These are phyloP conservation scores for Campoletis raptor DNA, from an alignment of 2,888 invertebrate species.

Conservation along the genomic window DNA sequence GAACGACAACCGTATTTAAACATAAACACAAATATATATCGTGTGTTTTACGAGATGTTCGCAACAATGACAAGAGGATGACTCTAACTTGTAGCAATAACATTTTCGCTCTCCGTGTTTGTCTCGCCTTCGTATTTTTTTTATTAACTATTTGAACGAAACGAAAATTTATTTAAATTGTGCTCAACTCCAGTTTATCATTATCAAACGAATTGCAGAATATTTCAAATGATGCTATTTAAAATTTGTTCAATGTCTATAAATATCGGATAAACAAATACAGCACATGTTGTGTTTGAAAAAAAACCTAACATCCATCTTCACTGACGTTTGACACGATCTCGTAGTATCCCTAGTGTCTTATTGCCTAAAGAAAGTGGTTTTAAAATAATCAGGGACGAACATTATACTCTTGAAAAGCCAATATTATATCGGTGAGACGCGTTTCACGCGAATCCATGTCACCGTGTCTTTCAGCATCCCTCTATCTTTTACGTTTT, in stretches of 20 bases:
- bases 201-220: not conserved
- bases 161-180: not conserved
- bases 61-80: conserved; percentile 61
- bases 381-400: conserved; percentile 25
- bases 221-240: not conserved
- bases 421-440: conserved; percentile 39
- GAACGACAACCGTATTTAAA: conserved; percentile 1
- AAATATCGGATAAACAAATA: not conserved
- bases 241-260: not conserved
- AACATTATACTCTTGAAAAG: conserved; percentile 59
- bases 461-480: conserved; percentile 48
- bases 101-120: conserved; percentile 34
- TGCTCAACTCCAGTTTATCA: not conserved
- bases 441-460: conserved; percentile 44
- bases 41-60: conserved; percentile 47
- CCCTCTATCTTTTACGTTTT: conserved; percentile 30
- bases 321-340: conserved; percentile 46
- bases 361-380: conserved; percentile 17
- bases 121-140: conserved; percentile 32
- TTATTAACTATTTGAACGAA: conserved; percentile 14
- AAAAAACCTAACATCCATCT: conserved; percentile 1
- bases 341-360: conserved; percentile 18
- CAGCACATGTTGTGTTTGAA: not conserved
- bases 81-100: conserved; percentile 50
- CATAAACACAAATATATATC: conserved; percentile 32